phyloP scores from a whole-genome alignment of 2,797 vertebrate genomes.

The Mycteria americana region DNA sequence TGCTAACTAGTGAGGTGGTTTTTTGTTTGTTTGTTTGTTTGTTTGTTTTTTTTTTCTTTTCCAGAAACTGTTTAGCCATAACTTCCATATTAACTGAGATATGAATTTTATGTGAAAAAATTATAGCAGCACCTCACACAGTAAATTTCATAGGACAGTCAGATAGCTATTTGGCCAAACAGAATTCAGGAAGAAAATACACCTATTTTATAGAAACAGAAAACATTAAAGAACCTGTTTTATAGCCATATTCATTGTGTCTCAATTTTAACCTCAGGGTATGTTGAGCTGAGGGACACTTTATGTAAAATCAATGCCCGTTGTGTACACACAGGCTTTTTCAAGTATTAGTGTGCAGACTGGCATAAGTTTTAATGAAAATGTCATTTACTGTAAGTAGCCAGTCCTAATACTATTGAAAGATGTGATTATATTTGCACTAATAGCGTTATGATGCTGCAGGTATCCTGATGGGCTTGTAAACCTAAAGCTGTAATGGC shows the following conservation, averaged over 20 bases:
- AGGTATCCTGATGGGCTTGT: background rate
- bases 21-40: no score
- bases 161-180: background rate
- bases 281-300: background rate
- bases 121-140: background rate
- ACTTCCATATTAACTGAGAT: background rate
- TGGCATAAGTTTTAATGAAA: conserved; percentile 20
- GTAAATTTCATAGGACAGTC: background rate
- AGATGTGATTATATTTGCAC: background rate
- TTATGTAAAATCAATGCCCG: background rate
- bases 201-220: background rate
- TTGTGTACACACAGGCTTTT: background rate
- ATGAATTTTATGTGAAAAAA: background rate
- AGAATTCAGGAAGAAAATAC: background rate
- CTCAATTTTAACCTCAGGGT: background rate
- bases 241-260: background rate
- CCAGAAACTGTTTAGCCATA: background rate
- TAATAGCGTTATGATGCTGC: background rate
- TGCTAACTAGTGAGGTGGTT: background rate
- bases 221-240: background rate
- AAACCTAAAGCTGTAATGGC: background rate
- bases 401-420: background rate
- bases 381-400: background rate
- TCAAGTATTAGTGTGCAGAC: background rate
- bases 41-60: background rate